Base-by-base conservation (phyloP, 2,113 vertebrate species). In the Polyodon spathula region DNA sequence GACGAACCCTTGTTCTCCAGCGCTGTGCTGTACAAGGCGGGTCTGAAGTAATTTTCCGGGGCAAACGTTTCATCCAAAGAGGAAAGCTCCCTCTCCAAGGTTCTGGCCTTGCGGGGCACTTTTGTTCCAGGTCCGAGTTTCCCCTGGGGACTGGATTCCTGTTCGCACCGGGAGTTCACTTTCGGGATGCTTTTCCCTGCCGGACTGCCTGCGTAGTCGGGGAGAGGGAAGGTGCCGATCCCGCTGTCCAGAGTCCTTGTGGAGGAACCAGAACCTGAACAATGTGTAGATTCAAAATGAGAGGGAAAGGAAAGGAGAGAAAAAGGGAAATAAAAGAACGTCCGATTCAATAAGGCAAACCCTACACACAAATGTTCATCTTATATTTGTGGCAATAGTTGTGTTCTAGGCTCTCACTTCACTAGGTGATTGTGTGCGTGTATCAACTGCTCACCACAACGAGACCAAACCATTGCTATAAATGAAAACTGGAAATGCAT, bases 201-300 rank as follows among this genome's bases (percentile, higher is more conserved):
- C 1, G 84, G 84, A 0, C 93, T 88, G 6, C 81, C 81, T 17
- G 84, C 89, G 42, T 94, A 93, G 72, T 97, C 95, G 0, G 95
- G 95, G 6, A 95, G 89, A 0, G 95, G 95, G 73, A 98, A 98
- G 4, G 95, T 98, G 2, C 95, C 95, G 6, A 98, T 98, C 59
- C 95, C 95, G 2, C 95, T 98, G 88, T 97, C 95, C 77, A 97
- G 80, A 0, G 95, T 98, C 79, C 95, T 86, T 0, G 93, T 97
- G 75, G 94, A 88, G 0, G 92, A 93, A 4, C 91, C 88, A 0
- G 93, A 98, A 40, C 86, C 95, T 96, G 75, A 37, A 42, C 54
- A 50, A 37, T 14, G 40, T 53, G 6, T 41, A 7, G 16, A n/a
- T n/a, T n/a, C n/a, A n/a, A n/a, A n/a, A n/a, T n/a, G n/a, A n/a